Conservation (phyloP, 1,140 invertebrate genomes). For the Trypoxylus dichotomus region DNA sequence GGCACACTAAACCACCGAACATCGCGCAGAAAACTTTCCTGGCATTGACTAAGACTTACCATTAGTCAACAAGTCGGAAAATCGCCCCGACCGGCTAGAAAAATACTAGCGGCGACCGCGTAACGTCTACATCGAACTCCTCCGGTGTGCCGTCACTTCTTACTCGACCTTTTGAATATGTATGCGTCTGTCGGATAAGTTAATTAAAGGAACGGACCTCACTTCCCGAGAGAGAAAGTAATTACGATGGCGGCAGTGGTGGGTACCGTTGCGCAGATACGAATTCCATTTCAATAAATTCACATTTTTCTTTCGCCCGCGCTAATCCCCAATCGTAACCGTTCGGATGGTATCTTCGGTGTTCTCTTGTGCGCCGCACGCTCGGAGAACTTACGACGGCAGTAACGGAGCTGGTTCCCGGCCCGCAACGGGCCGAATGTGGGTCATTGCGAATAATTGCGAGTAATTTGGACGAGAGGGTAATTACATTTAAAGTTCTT, state of each 20-base stretch:
- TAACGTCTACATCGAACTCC: too few species aligned
- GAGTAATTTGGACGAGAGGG: slow-evolving; percentile 18
- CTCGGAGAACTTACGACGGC: background rate
- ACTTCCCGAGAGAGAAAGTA: background rate
- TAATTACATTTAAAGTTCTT: slow-evolving; percentile 28
- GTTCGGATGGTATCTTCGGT: too few species aligned
- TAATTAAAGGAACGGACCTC: slow-evolving; percentile 26
- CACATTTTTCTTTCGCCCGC: slow-evolving; percentile 20
- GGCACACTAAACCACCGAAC: too few species aligned
- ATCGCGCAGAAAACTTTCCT: too few species aligned
- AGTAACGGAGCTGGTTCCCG: background rate
- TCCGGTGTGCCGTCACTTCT: too few species aligned
- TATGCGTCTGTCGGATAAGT: slow-evolving; percentile 14
- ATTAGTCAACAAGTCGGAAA: too few species aligned
- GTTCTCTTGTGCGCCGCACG: background rate
- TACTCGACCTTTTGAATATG: slow-evolving; percentile 5
- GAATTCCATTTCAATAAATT: slow-evolving; percentile 26
- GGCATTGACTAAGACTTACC: too few species aligned
- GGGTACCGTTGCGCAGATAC: background rate
- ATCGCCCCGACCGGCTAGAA: too few species aligned
- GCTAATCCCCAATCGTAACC: background rate
- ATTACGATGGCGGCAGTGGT: background rate
- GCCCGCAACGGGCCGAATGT: background rate
- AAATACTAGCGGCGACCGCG: too few species aligned
- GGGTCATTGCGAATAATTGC: slow-evolving; percentile 22